Evolutionary conservation across 1,140 invertebrate species (phyloP), one percentile per base, ranked within the genome.

Genomic region (Pemphigus obesinymphae): DNA sequence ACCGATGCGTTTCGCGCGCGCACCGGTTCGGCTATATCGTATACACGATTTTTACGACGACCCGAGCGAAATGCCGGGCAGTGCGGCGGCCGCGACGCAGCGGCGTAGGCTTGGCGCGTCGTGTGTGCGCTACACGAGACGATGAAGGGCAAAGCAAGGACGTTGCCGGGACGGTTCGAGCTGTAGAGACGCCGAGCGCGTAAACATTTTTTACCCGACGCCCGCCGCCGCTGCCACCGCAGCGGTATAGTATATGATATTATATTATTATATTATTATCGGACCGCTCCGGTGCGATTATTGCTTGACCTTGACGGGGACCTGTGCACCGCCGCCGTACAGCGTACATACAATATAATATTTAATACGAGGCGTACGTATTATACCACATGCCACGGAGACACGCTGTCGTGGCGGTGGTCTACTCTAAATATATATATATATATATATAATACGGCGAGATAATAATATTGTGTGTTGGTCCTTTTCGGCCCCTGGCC

Each of bases 71-170:
- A 43, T 11, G 43, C 43, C 10, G 8, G 43, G 37, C 37, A 8
- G 37, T n/a, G n/a, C 37, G 37, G 37, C 37, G 37, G 37, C 8
- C 37, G 37, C 8, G 63, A 37, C 26, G 34, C n/a, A 8, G 34
- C 29, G 1, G 73, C 31, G 40, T n/a, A 34, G 37, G 50, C 50
- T 4, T 40, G 10, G 50, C 45, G 48, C 37, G 37, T n/a, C 34
- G 76, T 63, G 23, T 37, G 66, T 2, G 23, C n/a, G 68, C n/a
- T n/a, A n/a, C n/a, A n/a, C n/a, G n/a, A n/a, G n/a, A n/a, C 15
- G 40, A 45, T 45, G 76, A 80, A 80, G 76, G 76, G 76, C 76
- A 63, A 80, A 80, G 23, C 76, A 80, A 80, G 76, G 76, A 80
- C 76, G 37, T 78, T 61, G 73, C 53, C 31, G 72, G 72, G 72